phyloP scores from a whole-genome alignment of 2,113 vertebrate species.

The Eurystomus gularis region DNA sequence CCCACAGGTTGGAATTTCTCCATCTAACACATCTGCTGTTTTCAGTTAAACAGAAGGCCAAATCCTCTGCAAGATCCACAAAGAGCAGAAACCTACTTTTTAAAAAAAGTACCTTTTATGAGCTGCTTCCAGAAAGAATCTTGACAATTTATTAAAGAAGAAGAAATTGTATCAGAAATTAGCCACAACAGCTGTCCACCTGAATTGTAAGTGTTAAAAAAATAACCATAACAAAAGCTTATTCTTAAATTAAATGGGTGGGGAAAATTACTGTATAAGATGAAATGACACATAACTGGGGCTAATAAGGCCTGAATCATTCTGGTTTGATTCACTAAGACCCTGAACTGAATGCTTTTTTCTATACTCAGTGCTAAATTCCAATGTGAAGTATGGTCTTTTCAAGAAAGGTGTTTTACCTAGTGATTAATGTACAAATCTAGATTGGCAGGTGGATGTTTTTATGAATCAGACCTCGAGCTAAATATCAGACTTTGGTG shows the following conservation, averaged over 20 bases:
- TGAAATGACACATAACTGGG: not conserved
- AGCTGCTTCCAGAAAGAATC: not conserved
- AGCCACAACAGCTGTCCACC: not conserved
- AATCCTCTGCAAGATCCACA: constrained; percentile 17
- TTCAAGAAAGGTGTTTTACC: not conserved
- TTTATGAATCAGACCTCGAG: not conserved
- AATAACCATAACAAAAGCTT: not conserved
- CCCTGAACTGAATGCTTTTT: not conserved
- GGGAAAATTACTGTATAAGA: not conserved
- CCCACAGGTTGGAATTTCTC: not conserved
- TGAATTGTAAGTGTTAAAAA: not conserved
- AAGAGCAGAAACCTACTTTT: constrained; percentile 30
- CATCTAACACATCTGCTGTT: not conserved
- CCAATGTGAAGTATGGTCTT: not conserved
- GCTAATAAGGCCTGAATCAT: not conserved
- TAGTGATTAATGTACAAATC: not conserved
- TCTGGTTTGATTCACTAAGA: constrained; percentile 27
- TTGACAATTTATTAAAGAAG: not conserved
- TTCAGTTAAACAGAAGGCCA: constrained; percentile 16
- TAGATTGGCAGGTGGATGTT: not conserved
- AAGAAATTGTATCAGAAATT: not conserved
- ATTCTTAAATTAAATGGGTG: constrained; percentile 14
- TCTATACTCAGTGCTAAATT: not conserved
- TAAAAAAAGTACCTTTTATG: not conserved
- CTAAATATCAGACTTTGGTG: not conserved